phyloP scores from a whole-genome alignment of 2,797 vertebrate species.

The Ctenopoma multispine region DNA sequence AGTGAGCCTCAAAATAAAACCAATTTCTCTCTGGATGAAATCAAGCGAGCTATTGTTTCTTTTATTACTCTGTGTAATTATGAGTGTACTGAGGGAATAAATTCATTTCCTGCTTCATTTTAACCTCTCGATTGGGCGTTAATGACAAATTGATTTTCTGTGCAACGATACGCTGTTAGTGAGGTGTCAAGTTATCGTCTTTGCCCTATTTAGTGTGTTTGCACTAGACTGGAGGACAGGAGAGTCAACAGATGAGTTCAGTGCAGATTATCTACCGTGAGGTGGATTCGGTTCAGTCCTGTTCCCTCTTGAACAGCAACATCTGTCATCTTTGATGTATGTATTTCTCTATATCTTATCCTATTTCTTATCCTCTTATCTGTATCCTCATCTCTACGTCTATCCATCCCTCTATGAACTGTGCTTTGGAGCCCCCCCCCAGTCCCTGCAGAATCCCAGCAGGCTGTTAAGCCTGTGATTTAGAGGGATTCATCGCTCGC shows the following conservation, averaged over 20 bases:
- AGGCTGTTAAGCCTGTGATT: conserved; percentile 50
- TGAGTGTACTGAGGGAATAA: conserved; percentile 2
- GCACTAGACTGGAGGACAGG: neutral
- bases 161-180: neutral
- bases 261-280: too few relatives aligned
- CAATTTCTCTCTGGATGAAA: conserved; percentile 2
- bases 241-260: conserved; percentile 17
- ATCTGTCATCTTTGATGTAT: neutral
- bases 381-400: neutral
- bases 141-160: conserved; percentile 34
- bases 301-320: too few relatives aligned
- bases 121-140: conserved; percentile 26
- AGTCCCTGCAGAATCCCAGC: conserved; percentile 41
- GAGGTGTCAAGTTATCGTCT: conserved; percentile 22
- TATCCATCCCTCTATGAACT: conserved; percentile 1
- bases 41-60: conserved; percentile 3
- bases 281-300: too few relatives aligned
- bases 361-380: neutral
- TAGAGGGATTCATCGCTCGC: conserved; percentile 37
- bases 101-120: conserved; percentile 32
- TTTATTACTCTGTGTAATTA: conserved; percentile 31
- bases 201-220: conserved; percentile 33
- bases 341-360: too few relatives aligned
- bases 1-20: conserved; percentile 3
- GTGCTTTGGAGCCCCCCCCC: conserved; percentile 13